Evolutionary conservation across 2,113 vertebrate species (phyloP).

Genomic region (mouse (Mus musculus)): DNA sequence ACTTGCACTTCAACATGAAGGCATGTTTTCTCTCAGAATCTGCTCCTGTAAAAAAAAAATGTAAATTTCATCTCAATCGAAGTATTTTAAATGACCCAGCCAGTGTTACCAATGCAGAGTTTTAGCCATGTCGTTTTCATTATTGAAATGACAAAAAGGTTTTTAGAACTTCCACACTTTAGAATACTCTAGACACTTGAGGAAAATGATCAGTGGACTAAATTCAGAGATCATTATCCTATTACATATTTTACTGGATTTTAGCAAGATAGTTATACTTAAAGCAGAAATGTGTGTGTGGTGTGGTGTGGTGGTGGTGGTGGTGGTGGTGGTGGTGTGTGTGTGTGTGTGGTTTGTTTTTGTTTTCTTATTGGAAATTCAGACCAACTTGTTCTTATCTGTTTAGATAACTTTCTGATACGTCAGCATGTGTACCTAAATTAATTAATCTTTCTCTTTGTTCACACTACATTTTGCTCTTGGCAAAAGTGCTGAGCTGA

Average conservation of each 20-base stretch:
- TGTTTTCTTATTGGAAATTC: not conserved
- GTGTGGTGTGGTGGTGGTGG: too few species aligned
- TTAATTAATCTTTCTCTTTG: conserved; percentile 74
- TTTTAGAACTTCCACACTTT: not conserved
- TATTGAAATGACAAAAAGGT: conserved; percentile 16
- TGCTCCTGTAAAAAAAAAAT: conserved; percentile 1
- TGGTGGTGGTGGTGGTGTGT: not conserved
- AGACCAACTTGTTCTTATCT: conserved; percentile 9
- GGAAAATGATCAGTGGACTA: conserved; percentile 56
- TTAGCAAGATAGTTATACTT: conserved; percentile 38
- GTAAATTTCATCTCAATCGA: conserved; percentile 48
- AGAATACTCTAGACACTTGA: not conserved
- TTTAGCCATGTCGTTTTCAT: conserved; percentile 41
- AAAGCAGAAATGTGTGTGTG: conserved; percentile 5
- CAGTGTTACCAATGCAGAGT: not conserved
- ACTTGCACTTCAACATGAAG: not conserved
- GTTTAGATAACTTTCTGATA: conserved; percentile 67
- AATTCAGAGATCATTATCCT: not conserved
- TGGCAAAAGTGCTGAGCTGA: conserved; percentile 76
- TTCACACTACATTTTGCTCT: conserved; percentile 74
- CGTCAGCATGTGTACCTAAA: conserved; percentile 59
- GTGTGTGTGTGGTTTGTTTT: not conserved
- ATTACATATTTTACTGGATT: conserved; percentile 33
- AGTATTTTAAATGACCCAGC: conserved; percentile 34
- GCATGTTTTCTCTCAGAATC: conserved; percentile 55